Conservation (phyloP, 1,140 invertebrate genomes). For the Listronotus bonariensis region DNA sequence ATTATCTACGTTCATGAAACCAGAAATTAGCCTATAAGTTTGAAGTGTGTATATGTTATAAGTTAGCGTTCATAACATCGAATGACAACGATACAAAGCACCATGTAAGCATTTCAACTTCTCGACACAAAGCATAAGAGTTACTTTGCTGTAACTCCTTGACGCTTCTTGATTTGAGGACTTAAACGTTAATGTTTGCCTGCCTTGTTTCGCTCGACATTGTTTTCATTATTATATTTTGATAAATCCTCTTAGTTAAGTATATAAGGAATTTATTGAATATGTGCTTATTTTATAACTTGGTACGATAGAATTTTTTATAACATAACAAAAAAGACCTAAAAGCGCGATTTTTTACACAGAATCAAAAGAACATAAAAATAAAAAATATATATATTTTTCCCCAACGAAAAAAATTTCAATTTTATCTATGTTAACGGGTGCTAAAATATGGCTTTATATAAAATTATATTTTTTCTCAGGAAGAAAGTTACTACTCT, state of each 20-base stretch:
- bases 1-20: constrained; percentile 8
- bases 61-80: constrained; percentile 26
- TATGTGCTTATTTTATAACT: no score
- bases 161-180: constrained; percentile 31
- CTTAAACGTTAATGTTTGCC: constrained; percentile 34
- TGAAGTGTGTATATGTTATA: constrained; percentile 38
- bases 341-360: neutral
- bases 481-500: no score
- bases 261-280: neutral
- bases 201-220: constrained; percentile 30
- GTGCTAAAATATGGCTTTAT: no score
- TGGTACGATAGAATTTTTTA: no score
- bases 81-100: constrained; percentile 36
- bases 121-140: constrained; percentile 27
- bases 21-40: constrained; percentile 35
- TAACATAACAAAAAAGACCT: no score
- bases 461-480: no score
- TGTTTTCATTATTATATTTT: constrained; percentile 31
- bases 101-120: constrained; percentile 32
- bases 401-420: no score
- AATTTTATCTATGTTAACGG: no score
- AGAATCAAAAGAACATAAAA: neutral
- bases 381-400: no score
- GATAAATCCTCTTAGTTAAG: constrained; percentile 24
- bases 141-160: constrained; percentile 22